Base-by-base conservation (phyloP, 1,140 invertebrate species). In the Latrodectus geometricus region DNA sequence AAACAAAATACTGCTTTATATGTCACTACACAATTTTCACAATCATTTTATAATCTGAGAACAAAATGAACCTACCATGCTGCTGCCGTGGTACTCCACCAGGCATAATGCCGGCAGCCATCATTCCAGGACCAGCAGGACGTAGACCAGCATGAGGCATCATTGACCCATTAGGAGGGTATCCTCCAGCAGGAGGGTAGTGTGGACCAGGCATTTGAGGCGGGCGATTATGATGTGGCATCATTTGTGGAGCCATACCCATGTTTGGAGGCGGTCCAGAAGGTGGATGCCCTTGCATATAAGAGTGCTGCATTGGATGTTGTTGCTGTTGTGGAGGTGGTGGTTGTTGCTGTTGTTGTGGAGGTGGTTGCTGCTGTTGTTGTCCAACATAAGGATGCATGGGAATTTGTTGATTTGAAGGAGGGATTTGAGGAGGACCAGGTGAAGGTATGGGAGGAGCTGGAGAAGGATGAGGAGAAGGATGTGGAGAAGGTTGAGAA, bases 281-380 rank as follows among this genome's bases (percentile, higher is more conserved):
- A 12, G 74, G 83, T 49, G 83, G 83, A 21, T 86, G 83, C 9
- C 74, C 74, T 56, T 75, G 83, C 83, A 86, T 86, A 48, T 78
- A 86, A 9, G 83, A 69, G n/a, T 86, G 83, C 61, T 77, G 83
- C 17, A 77, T 14, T 9, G 52, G 83, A 7, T 70, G 87, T 50
- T 73, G 83, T 76, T 73, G 87, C 82, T 72, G 89, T 77, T 77
- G 88, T n/a, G 82, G 85, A 68, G 73, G 88, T 15, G 56, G 54
- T 12, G 54, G 80, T 54, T 78, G 76, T 17, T 54, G 48, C 12
- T 48, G 84, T 8, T 75, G 85, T 74, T 80, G 87, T 23, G 77
- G 85, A 72, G 74, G 88, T 50, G 72, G 80, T 21, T 56, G 79
- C 20, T 88, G 87, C 49, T 89, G 89, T 35, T 74, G 77, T 69